These are phyloP conservation scores for Trichacis sp. DNA, from an alignment of 2,888 invertebrate genomes.

Conservation along the genomic window DNA sequence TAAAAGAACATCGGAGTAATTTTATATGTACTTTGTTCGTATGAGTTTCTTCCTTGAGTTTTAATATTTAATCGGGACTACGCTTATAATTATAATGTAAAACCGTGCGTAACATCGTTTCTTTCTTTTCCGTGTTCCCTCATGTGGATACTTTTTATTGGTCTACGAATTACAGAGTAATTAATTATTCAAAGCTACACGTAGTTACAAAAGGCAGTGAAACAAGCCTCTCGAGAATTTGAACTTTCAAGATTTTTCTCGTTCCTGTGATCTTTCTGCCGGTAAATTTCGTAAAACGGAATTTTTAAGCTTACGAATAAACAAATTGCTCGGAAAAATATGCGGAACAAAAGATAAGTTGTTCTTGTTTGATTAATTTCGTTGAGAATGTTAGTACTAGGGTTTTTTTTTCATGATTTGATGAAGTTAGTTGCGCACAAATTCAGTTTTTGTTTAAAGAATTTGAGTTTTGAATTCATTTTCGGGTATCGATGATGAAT, in stretches of 20 bases:
- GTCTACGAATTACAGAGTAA: conserved; percentile 27
- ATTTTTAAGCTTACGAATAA: conserved; percentile 1
- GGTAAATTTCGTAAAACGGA: conserved; percentile 6
- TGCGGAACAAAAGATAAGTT: background rate
- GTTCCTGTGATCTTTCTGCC: conserved; percentile 7
- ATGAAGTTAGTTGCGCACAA: no score
- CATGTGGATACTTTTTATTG: conserved; percentile 21
- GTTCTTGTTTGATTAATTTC: background rate
- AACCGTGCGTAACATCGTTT: conserved; percentile 7
- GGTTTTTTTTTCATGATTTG: no score
- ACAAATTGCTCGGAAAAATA: conserved; percentile 13
- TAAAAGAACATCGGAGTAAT: background rate
- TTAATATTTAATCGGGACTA: background rate
- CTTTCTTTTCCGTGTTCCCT: conserved; percentile 21
- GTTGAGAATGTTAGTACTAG: background rate
- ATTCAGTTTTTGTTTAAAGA: no score
- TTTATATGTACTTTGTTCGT: background rate
- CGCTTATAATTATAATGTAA: background rate
- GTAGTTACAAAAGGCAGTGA: background rate
- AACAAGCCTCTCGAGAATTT: conserved; percentile 5
- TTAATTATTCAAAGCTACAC: conserved; percentile 12
- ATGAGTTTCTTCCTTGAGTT: conserved; percentile 1
- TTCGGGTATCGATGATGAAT: no score
- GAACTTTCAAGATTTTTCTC: conserved; percentile 20
- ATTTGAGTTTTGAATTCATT: no score